phyloP scores from a whole-genome alignment of 1,140 invertebrate genomes.

The Pachypeltis micranthus region DNA sequence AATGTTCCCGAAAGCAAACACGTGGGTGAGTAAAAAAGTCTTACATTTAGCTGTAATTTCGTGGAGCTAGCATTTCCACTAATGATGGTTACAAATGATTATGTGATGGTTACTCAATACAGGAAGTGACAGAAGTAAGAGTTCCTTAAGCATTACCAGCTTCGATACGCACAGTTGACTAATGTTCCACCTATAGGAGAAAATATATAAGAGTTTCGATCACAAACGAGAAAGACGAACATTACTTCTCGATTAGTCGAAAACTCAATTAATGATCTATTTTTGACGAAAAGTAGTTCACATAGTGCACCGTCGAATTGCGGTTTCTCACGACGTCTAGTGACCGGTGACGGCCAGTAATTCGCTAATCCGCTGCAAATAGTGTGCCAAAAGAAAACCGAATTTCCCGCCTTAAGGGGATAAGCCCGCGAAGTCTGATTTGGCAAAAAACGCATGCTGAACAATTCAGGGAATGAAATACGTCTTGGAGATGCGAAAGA shows the following conservation, averaged over 20 bases:
- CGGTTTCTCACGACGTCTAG: no score
- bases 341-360: no score
- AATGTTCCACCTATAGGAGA: no score
- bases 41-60: neutral
- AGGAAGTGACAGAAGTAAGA: no score
- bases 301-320: no score
- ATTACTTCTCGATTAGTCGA: neutral
- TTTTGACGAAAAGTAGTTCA: no score
- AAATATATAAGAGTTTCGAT: neutral
- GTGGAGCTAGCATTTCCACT: neutral
- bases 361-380: no score
- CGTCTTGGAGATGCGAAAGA: neutral
- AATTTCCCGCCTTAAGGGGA: no score
- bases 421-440: no score
- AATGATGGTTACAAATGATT: neutral
- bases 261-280: neutral
- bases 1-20: conserved; percentile 69
- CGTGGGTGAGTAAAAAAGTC: conserved; percentile 26
- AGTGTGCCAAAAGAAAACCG: no score
- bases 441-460: neutral
- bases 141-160: no score
- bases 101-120: neutral
- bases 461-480: neutral
- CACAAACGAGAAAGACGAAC: neutral
- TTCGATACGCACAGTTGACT: no score